These are phyloP conservation scores for Rhynchonema sp. DNA, from an alignment of 2,888 invertebrate species.

Conservation along the genomic window DNA sequence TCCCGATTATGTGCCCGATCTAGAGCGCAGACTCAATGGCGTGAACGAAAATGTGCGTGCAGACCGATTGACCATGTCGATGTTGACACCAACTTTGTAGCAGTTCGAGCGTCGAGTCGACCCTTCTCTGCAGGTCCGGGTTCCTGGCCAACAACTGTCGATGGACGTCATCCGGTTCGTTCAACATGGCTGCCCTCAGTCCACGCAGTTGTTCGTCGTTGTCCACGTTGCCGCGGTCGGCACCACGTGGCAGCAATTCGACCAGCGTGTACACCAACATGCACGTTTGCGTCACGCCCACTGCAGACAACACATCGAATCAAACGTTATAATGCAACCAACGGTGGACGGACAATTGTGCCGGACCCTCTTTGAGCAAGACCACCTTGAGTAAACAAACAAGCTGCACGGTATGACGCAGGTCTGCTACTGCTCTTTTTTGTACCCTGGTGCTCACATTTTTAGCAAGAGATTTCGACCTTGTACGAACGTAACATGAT, in stretches of 20 bases:
- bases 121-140: neutral
- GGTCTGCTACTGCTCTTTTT: no score
- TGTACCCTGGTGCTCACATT: no score
- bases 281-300: constrained; percentile 22
- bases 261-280: constrained; percentile 25
- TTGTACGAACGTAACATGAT: no score
- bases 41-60: neutral
- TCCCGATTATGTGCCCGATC: no score
- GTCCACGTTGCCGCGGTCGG: constrained; percentile 7
- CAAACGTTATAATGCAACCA: no score
- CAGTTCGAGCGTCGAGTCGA: neutral
- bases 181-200: neutral
- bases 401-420: no score
- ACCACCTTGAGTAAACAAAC: no score
- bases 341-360: no score
- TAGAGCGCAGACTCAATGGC: no score
- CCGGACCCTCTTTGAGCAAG: no score
- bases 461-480: no score
- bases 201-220: neutral
- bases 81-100: neutral
- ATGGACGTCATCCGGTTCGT: neutral
- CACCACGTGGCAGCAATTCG: constrained; percentile 22
- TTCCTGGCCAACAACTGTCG: neutral
- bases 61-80: neutral
- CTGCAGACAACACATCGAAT: no score